phyloP scores from a whole-genome alignment of 2,797 vertebrate genomes.

The Mus spretus region DNA sequence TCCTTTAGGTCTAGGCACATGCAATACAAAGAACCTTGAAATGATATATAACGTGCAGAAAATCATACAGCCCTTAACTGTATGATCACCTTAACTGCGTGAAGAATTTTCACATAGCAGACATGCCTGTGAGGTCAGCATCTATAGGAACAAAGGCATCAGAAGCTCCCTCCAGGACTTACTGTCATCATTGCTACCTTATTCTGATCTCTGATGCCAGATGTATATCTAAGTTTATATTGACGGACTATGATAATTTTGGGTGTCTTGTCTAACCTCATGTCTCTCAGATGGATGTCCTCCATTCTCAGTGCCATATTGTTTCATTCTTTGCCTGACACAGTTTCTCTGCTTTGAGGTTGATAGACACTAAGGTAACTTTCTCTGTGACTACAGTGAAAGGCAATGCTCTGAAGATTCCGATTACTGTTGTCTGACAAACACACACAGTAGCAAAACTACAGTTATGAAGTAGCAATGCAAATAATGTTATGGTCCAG shows the following conservation, averaged over 20 bases:
- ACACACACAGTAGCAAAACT: neutral
- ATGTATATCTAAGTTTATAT: conserved; percentile 11
- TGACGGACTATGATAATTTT: neutral
- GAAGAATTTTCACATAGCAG: neutral
- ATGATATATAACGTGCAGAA: neutral
- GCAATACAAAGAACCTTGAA: conserved; percentile 21
- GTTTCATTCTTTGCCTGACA: neutral
- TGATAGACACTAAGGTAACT: neutral
- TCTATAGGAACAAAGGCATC: neutral
- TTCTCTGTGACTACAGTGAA: neutral
- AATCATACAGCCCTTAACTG: neutral
- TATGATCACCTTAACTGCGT: neutral
- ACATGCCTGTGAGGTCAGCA: neutral
- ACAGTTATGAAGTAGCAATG: neutral
- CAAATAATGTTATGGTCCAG: neutral
- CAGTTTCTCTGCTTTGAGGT: neutral
- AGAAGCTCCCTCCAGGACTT: neutral
- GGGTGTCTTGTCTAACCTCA: neutral
- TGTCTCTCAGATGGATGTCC: neutral
- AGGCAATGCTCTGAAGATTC: neutral
- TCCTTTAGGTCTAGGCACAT: conserved; percentile 11
- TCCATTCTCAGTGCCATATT: neutral
- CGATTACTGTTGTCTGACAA: neutral
- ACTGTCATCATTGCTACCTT: neutral
- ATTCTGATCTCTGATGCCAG: neutral